Percentiles rank a stretch among this genome's conserved stretches.
These are phyloP conservation scores for Podilymbus podiceps DNA, from an alignment of 2,113 vertebrate genomes.

Conservation along the genomic window DNA sequence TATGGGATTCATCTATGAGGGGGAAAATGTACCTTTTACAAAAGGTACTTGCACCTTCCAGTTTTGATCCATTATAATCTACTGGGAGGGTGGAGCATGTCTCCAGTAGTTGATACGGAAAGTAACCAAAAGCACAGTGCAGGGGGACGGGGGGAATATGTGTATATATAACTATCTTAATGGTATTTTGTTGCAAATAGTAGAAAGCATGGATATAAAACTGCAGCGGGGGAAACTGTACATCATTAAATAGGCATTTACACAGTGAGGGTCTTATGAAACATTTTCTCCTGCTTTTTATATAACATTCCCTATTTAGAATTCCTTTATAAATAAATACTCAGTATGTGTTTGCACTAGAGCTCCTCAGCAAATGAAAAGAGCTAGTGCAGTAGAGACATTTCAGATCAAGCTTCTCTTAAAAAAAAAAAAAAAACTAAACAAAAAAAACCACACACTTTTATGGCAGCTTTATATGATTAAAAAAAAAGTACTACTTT, in stretches of 20 bases:
- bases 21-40: conserved; percentile 48
- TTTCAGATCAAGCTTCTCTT: conserved; percentile 67
- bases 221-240: conserved; percentile 56
- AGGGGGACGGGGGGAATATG: conserved; percentile 1
- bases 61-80: neutral
- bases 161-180: conserved; percentile 68
- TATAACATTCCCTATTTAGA: conserved; percentile 73
- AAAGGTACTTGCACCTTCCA: conserved; percentile 38
- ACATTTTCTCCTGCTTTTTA: conserved; percentile 63
- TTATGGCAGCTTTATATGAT: conserved; percentile 48
- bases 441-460: neutral
- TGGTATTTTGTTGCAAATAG: conserved; percentile 70
- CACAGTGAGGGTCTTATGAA: conserved; percentile 55
- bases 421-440: neutral
- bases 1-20: conserved; percentile 50
- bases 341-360: conserved; percentile 52
- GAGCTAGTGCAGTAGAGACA: conserved; percentile 57
- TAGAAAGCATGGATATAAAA: conserved; percentile 72
- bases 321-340: conserved; percentile 56
- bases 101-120: conserved; percentile 26
- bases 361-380: conserved; percentile 43
- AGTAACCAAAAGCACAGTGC: conserved; percentile 70
- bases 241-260: conserved; percentile 63
- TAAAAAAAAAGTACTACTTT: conserved; percentile 4
- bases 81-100: conserved; percentile 22